phyloP scores from a whole-genome alignment of 2,888 invertebrate species.

The Mamestra brassicae region DNA sequence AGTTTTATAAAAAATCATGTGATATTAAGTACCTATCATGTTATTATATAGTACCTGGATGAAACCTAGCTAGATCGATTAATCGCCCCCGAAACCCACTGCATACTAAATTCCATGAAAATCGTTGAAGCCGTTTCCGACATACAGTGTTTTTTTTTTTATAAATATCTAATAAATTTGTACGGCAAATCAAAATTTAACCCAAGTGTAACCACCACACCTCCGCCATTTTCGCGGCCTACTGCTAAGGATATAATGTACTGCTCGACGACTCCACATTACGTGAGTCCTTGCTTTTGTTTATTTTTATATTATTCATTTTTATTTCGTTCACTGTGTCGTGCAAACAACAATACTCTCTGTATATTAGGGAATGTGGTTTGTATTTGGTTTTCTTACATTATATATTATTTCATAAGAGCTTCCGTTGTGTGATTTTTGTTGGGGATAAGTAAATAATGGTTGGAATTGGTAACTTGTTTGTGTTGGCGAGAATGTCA shows the following conservation, averaged over 20 bases:
- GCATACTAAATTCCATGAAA: no score
- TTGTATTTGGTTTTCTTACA: conserved; percentile 61
- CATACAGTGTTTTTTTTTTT: no score
- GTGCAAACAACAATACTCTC: conserved; percentile 69
- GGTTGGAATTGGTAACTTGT: conserved; percentile 49
- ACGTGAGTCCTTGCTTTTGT: conserved; percentile 78
- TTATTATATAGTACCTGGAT: no score
- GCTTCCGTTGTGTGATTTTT: conserved; percentile 62
- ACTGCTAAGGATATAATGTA: conserved; percentile 76
- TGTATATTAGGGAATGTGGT: conserved; percentile 57
- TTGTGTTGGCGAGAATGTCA: conserved; percentile 37
- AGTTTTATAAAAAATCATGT: no score
- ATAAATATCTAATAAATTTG: no score
- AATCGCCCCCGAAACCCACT: no score
- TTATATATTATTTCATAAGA: conserved; percentile 63
- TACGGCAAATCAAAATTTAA: no score
- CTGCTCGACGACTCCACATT: conserved; percentile 75
- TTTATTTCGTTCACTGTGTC: conserved; percentile 70
- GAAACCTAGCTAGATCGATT: no score
- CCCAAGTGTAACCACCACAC: background rate
- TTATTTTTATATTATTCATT: conserved; percentile 76
- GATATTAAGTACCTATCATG: no score
- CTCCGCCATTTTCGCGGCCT: conserved; percentile 63
- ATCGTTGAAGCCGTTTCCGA: no score
- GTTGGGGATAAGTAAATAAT: conserved; percentile 58